Percentiles rank a stretch among this genome's conserved stretches.
phyloP scores from a whole-genome alignment of 2,797 vertebrate genomes.

The Telmatherina bonti region DNA sequence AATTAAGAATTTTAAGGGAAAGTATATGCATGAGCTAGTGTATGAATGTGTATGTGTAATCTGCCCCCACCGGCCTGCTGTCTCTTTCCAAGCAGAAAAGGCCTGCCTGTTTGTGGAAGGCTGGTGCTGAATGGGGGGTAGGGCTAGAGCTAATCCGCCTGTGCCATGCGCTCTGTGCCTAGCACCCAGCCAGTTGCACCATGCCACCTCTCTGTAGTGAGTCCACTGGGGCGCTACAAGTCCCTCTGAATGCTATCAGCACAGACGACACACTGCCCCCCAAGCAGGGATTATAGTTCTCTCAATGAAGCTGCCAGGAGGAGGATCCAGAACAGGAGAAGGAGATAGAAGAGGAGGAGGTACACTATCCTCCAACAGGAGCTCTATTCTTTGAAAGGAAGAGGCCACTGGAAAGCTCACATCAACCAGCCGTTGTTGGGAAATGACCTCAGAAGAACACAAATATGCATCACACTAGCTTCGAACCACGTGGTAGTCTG shows the following conservation, averaged over 20 bases:
- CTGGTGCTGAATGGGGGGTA: slow-evolving; percentile 59
- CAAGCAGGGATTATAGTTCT: slow-evolving; percentile 81
- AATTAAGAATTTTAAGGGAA: slow-evolving; percentile 52
- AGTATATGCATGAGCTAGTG: slow-evolving; percentile 46
- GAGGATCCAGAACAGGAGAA: slow-evolving; percentile 69
- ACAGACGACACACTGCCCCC: slow-evolving; percentile 80
- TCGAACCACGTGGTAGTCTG: slow-evolving; percentile 63
- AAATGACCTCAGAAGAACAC: slow-evolving; percentile 64
- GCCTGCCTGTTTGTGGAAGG: slow-evolving; percentile 65
- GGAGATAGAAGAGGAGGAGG: slow-evolving; percentile 69
- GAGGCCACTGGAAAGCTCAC: slow-evolving; percentile 70
- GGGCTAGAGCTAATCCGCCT: slow-evolving; percentile 74
- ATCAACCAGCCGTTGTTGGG: slow-evolving; percentile 67
- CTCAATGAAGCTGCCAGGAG: slow-evolving; percentile 77
- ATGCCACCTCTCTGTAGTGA: slow-evolving; percentile 69
- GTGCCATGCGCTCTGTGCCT: slow-evolving; percentile 70
- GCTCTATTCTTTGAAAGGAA: slow-evolving; percentile 70
- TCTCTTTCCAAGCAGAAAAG: slow-evolving; percentile 56
- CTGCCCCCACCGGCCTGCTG: slow-evolving; percentile 74
- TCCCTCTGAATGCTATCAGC: slow-evolving; percentile 83
- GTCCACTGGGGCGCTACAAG: slow-evolving; percentile 75
- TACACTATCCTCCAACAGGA: slow-evolving; percentile 68
- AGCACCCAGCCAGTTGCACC: slow-evolving; percentile 75
- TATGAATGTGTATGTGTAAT: slow-evolving; percentile 69
- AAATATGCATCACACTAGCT: slow-evolving; percentile 64